These are phyloP conservation scores for Lingula anatina DNA, from an alignment of 2,888 invertebrate genomes.

Conservation along the genomic window DNA sequence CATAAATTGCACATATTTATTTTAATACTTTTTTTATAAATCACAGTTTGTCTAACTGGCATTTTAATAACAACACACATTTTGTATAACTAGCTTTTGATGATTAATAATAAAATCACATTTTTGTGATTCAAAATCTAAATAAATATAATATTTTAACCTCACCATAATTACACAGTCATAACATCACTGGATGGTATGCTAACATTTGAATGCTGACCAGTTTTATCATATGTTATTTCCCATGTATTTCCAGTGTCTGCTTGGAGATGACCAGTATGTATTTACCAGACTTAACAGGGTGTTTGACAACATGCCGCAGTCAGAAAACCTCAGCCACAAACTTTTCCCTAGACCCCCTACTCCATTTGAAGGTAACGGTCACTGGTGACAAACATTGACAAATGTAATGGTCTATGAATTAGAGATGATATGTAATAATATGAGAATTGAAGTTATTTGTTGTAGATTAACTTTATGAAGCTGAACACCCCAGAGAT, in stretches of 20 bases:
- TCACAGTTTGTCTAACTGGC: too few species aligned
- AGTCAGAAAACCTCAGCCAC: slow-evolving; percentile 38
- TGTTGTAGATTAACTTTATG: not conserved
- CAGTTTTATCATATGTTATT: too few species aligned
- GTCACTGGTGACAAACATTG: not conserved
- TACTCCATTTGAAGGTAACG: slow-evolving; percentile 44
- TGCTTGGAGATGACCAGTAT: slow-evolving; percentile 51
- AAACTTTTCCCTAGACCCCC: slow-evolving; percentile 46
- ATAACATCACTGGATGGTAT: too few species aligned
- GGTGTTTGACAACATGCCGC: slow-evolving; percentile 47
- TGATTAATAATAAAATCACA: too few species aligned
- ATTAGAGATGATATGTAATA: not conserved
- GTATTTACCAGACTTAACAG: slow-evolving; percentile 49
- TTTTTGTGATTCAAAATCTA: too few species aligned
- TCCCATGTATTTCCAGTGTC: slow-evolving; percentile 46
- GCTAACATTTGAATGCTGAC: too few species aligned
- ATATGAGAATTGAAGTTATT: not conserved
- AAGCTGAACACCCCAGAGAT: not conserved
- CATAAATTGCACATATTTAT: too few species aligned
- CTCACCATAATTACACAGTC: too few species aligned
- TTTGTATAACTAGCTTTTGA: too few species aligned
- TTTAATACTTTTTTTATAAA: too few species aligned
- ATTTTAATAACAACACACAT: too few species aligned
- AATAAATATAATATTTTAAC: too few species aligned
- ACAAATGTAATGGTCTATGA: not conserved